Evolutionary conservation across 2,888 invertebrate species (phyloP), one percentile per base, ranked within the genome.

Genomic region (Trichopria drosophilae): DNA sequence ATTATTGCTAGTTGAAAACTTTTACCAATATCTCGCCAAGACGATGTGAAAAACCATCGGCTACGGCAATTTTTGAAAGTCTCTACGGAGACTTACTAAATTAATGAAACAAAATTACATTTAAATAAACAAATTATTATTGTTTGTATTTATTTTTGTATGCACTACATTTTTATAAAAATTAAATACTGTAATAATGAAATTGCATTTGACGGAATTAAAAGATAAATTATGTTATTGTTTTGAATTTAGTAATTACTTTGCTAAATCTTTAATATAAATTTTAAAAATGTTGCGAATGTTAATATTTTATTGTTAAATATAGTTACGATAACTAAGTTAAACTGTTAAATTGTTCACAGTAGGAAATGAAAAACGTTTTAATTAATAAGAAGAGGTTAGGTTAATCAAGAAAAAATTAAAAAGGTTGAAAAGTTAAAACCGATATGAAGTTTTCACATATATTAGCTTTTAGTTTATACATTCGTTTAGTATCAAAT

Each of bases 1-100:
- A 86, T 87, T 86, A 87, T 88, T 88, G 88, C 88, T 88, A 88
- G 87, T 88, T 88, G 88, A 88, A 88, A 88, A 89, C 88, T 88
- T 86, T 87, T 85, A 86, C 88, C 88, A 88, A 88, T 88, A 88
- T 86, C 87, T 86, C 87, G 88, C 87, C 86, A 79, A 80, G 85
- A 79, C 84, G 84, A 82, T 84, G 85, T 87, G 85, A 84, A 87
- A 87, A 82, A 86, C 81, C 84, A 84, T 82, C 83, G 84, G 80
- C 84, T 80, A 82, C 79, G 86, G 85, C 87, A 88, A 87, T 87
- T 87, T 88, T 87, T 88, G 84, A 73, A 81, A 79, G 82, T 51
- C 52, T 54, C 55, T 57, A 57, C 58, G 60, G 53, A n/a, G 58
- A 52, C 54, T 56, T 52, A 37, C 51, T 34, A 15, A 51, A 13